A percentile compares a stretch with the other conserved stretches of the same genome.
These are phyloP conservation scores for Sylvicola cinctus DNA, from an alignment of 2,888 invertebrate genomes.

Conservation along the genomic window DNA sequence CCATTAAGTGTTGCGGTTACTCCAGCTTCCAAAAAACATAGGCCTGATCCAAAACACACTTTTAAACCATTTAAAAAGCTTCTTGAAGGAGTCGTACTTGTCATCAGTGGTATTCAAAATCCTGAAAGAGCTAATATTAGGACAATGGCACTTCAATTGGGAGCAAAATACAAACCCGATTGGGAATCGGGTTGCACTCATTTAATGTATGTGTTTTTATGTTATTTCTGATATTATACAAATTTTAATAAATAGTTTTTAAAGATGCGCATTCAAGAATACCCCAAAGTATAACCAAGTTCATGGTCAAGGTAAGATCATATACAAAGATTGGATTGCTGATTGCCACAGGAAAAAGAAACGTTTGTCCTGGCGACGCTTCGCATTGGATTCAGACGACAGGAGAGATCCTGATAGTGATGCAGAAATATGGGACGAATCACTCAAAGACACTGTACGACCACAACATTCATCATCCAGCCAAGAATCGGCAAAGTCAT, in stretches of 20 bases:
- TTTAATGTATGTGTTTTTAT: constrained; percentile 43
- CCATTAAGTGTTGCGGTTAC: too few relatives aligned
- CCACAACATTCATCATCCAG: not conserved
- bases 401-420: constrained; percentile 5
- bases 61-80: constrained; percentile 34
- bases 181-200: constrained; percentile 64
- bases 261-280: constrained; percentile 70
- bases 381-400: constrained; percentile 5
- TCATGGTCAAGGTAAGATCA: constrained; percentile 36
- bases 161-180: constrained; percentile 54
- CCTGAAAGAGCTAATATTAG: constrained; percentile 50
- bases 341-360: constrained; percentile 37
- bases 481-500: too few relatives aligned
- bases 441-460: too few relatives aligned
- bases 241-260: constrained; percentile 11
- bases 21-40: constrained; percentile 18
- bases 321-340: constrained; percentile 53
- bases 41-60: constrained; percentile 9
- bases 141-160: constrained; percentile 48
- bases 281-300: constrained; percentile 73
- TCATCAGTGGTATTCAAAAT: constrained; percentile 75
- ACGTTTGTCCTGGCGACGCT: constrained; percentile 13
- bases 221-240: not conserved
- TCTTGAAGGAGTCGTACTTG: constrained; percentile 46
- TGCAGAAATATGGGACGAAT: constrained; percentile 4